Evolutionary conservation across 2,113 vertebrate genomes (phyloP).

Genomic region (Gopherus flavomarginatus): DNA sequence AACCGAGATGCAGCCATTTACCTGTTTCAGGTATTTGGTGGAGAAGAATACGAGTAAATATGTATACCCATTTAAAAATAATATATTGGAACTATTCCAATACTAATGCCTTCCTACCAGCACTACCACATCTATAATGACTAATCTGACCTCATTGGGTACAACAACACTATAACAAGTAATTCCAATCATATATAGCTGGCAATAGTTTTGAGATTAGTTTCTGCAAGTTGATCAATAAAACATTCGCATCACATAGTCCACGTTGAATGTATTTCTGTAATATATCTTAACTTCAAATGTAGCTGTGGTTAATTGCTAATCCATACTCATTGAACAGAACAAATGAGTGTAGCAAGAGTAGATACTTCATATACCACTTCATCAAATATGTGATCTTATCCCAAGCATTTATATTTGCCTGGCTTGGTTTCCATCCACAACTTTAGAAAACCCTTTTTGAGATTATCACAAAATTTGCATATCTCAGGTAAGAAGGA

Average conservation of each 20-base stretch:
- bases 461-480: conserved; percentile 36
- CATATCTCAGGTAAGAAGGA: background rate
- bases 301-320: conserved; percentile 73
- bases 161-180: conserved; percentile 41
- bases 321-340: conserved; percentile 78
- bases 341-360: conserved; percentile 66
- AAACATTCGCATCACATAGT: conserved; percentile 48
- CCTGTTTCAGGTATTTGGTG: background rate
- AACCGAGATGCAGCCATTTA: background rate
- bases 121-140: conserved; percentile 29
- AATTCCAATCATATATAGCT: conserved; percentile 19
- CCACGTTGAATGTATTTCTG: conserved; percentile 64
- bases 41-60: background rate
- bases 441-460: conserved; percentile 23
- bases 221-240: conserved; percentile 72
- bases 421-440: background rate
- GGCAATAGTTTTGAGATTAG: conserved; percentile 47
- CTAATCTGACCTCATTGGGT: conserved; percentile 7
- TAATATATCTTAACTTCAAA: conserved; percentile 69
- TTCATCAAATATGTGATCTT: conserved; percentile 40
- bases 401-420: conserved; percentile 25
- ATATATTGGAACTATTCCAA: conserved; percentile 20
- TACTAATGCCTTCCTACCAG: conserved; percentile 65
- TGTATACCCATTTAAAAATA: background rate
- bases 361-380: conserved; percentile 40